phyloP scores from a whole-genome alignment of 1,140 invertebrate species.

The Pollicipes pollicipes region DNA sequence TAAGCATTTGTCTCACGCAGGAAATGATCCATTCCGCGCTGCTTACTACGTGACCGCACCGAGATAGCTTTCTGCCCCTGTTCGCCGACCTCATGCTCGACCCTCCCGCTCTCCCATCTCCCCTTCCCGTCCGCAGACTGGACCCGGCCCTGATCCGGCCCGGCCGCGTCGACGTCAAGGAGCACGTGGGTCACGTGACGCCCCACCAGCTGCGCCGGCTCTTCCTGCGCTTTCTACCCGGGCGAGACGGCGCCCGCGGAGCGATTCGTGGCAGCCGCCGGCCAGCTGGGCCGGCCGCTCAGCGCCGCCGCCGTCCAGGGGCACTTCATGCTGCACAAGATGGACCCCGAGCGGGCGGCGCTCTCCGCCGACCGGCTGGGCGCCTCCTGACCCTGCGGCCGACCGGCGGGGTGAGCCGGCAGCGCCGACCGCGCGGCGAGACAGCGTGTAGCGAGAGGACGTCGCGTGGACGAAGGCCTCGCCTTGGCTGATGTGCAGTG shows the following conservation, averaged over 20 bases:
- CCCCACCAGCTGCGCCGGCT: constrained; percentile 63
- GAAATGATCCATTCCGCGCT: too few relatives aligned
- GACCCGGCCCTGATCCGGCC: constrained; percentile 93
- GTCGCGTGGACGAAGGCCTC: too few relatives aligned
- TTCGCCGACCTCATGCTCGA: too few relatives aligned
- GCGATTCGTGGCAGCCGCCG: constrained; percentile 44
- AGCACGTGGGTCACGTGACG: constrained; percentile 75
- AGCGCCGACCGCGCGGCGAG: too few relatives aligned
- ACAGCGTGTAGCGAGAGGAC: too few relatives aligned
- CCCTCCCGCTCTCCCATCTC: neutral
- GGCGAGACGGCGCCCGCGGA: constrained; percentile 32
- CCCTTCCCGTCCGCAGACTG: constrained; percentile 36
- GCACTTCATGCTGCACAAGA: constrained; percentile 71
- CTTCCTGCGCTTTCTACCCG: constrained; percentile 81
- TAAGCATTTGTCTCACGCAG: too few relatives aligned
- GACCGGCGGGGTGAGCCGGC: too few relatives aligned
- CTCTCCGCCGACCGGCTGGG: constrained; percentile 5
- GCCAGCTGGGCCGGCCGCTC: constrained; percentile 39
- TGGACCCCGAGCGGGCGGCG: constrained; percentile 34
- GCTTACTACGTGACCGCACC: too few relatives aligned
- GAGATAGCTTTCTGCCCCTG: too few relatives aligned
- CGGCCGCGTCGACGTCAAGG: constrained; percentile 85
- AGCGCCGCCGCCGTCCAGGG: constrained; percentile 90
- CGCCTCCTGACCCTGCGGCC: neutral
- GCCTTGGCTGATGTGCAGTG: too few relatives aligned